Evolutionary conservation across 2,888 invertebrate genomes (phyloP), one percentile per base, ranked within the genome.

Genomic region (Parnassius mnemosyne): DNA sequence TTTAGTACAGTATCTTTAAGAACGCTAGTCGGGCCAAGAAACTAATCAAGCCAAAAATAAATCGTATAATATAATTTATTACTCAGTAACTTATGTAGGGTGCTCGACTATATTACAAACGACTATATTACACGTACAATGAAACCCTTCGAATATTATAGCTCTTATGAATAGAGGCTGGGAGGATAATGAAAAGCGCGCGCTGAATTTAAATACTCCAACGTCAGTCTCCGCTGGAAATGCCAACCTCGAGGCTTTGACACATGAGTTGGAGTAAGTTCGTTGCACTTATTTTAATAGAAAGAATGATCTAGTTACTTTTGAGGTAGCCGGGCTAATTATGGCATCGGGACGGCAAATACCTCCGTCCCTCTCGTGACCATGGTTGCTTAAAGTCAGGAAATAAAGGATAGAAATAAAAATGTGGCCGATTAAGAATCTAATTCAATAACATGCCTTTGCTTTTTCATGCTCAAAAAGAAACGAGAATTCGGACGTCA

Each of bases 181-280:
- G 60, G 50, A 42, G 53, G 54, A 51, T 63, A 58, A 63, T 63
- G 54, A 51, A 46, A 53, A 34, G 16, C 42, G 54, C 16, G 50
- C 10, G 50, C 50, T 54, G 63, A 63, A 63, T 58, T 25, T 11
- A 10, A 58, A 63, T 53, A 13, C 3, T 13, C 43, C 49, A n/a
- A 13, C 49, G 9, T n/a, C 47, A n/a, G 49, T 47, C 3, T 41
- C 7, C 43, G 55, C 11, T 25, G 43, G 16, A 43, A 16, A 25
- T 7, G 34, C 42, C n/a, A n/a, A 9, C 47, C 47, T n/a, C 49
- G 49, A 13, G 34, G 34, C n/a, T 13, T 3, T 49, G 49, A 49
- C 13, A 13, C 10, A 49, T 49, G 49, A 13, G 16, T 49, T 13
- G 16, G 49, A 9, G 9, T 13, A 10, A 49, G 9, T 12, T 47